Percentiles rank a stretch among this genome's conserved stretches.
These are phyloP conservation scores for Aradophagus sp. DNA, from an alignment of 1,140 invertebrate genomes.

Conservation along the genomic window DNA sequence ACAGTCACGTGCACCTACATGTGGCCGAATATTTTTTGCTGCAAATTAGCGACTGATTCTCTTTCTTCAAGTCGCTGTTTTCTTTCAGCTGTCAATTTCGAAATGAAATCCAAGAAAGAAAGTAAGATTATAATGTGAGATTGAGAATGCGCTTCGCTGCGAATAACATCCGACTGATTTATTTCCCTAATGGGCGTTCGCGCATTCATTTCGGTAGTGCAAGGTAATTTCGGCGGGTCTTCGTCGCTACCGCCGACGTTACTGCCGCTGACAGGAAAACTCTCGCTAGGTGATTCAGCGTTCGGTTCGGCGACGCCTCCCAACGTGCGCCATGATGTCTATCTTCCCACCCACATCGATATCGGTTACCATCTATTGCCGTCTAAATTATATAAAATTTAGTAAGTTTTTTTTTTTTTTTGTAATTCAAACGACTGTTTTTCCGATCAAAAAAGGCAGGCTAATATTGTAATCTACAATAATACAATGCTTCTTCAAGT, in stretches of 20 bases:
- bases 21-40: too few relatives aligned
- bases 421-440: too few relatives aligned
- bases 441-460: too few relatives aligned
- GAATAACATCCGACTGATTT: conserved; percentile 75
- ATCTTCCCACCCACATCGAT: conserved; percentile 61
- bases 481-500: too few relatives aligned
- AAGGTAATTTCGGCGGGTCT: conserved; percentile 71
- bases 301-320: conserved; percentile 74
- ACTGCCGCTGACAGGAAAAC: conserved; percentile 74
- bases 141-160: conserved; percentile 73
- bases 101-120: conserved; percentile 22
- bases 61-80: too few relatives aligned
- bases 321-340: conserved; percentile 71
- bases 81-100: too few relatives aligned
- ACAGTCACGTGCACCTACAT: conserved; percentile 10
- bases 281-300: conserved; percentile 75
- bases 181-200: conserved; percentile 76
- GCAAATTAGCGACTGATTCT: too few relatives aligned
- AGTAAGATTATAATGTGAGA: conserved; percentile 59
- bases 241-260: conserved; percentile 64
- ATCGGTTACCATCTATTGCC: conserved; percentile 59
- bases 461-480: too few relatives aligned
- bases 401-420: conserved; percentile 46
- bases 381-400: conserved; percentile 62
- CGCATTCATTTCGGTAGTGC: conserved; percentile 74